A percentile compares a stretch with the other conserved stretches of the same genome.
These are phyloP conservation scores for Cyanoliseus patagonus DNA, from an alignment of 2,113 vertebrate species.

Conservation along the genomic window DNA sequence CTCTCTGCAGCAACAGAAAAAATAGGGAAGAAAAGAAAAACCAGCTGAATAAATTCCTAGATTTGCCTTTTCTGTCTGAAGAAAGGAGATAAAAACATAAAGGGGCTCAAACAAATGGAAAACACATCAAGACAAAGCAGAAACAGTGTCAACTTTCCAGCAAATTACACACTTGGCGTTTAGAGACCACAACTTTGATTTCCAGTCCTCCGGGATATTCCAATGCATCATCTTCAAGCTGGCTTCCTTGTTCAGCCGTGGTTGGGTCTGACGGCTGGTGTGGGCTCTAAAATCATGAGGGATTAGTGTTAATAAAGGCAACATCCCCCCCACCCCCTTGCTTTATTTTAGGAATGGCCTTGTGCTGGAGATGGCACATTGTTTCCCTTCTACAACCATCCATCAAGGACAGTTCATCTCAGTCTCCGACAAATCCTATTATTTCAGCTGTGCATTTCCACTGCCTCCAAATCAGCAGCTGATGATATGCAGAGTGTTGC, in stretches of 20 bases:
- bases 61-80: constrained; percentile 27
- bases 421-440: constrained; percentile 32
- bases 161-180: neutral
- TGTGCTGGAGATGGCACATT: neutral
- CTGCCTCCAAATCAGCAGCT: constrained; percentile 45
- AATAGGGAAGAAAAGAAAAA: neutral
- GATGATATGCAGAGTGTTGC: constrained; percentile 46
- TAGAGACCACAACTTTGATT: constrained; percentile 25
- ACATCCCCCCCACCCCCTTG: neutral
- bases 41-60: constrained; percentile 2
- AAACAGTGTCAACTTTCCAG: constrained; percentile 43
- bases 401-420: constrained; percentile 30
- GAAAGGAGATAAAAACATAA: constrained; percentile 28
- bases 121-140: neutral
- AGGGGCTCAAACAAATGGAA: constrained; percentile 37
- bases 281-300: neutral
- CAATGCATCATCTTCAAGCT: neutral
- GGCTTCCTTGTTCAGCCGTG: neutral
- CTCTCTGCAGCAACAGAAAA: neutral
- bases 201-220: neutral
- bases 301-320: neutral
- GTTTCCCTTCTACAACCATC: neutral
- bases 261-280: neutral
- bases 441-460: constrained; percentile 41
- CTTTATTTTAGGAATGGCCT: constrained; percentile 1